Evolutionary conservation across 2,797 vertebrate genomes (phyloP).

Genomic region (Acanthurus leucopareius): DNA sequence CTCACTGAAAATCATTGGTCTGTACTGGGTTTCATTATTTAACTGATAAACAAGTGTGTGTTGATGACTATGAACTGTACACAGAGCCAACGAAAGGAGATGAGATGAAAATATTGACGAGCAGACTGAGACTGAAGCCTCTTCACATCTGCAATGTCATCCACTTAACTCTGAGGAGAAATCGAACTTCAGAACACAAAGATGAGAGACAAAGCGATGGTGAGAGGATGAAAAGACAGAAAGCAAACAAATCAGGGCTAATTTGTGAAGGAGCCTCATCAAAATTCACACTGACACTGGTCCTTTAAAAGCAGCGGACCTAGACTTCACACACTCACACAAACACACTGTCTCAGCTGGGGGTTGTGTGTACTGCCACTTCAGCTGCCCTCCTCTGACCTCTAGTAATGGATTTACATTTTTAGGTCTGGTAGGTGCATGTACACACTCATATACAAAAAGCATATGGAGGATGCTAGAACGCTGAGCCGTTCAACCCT

Average conservation of each 20-base stretch:
- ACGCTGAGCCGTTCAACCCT: constrained; percentile 20
- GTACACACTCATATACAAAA: constrained; percentile 14
- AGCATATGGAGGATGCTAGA: constrained; percentile 26
- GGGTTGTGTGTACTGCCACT: constrained; percentile 19
- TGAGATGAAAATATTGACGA: constrained; percentile 47
- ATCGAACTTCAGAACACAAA: constrained; percentile 49
- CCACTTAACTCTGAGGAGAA: constrained; percentile 46
- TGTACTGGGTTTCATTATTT: constrained; percentile 1
- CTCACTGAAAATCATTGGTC: too few species aligned
- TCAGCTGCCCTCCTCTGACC: constrained; percentile 29
- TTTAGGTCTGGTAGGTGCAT: constrained; percentile 29
- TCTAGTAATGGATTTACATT: constrained; percentile 46
- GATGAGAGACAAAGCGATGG: constrained; percentile 23
- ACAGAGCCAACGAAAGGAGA: constrained; percentile 52
- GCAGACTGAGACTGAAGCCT: constrained; percentile 29
- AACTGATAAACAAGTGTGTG: constrained; percentile 23
- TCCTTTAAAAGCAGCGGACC: constrained; percentile 29
- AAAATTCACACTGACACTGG: constrained; percentile 13
- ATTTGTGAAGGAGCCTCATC: constrained; percentile 29
- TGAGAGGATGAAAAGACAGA: constrained; percentile 23
- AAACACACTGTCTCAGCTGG: constrained; percentile 14
- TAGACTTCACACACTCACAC: neutral
- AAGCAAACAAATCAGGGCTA: constrained; percentile 31
- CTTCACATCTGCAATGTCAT: constrained; percentile 56
- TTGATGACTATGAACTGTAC: constrained; percentile 14